Base-by-base conservation (phyloP, 1,140 invertebrate genomes). In the Atta texana region DNA sequence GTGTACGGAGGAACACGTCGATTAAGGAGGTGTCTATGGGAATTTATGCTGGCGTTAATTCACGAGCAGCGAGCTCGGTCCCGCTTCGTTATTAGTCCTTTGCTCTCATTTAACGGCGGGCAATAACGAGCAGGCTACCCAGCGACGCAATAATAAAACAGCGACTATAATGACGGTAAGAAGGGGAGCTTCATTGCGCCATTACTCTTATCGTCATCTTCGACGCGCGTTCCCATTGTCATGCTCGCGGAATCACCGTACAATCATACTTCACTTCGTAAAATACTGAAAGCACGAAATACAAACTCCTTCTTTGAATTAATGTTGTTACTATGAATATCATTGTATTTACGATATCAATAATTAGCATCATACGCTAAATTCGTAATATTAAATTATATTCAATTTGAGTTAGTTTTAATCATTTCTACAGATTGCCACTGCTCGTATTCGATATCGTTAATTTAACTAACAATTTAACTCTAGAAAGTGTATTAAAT, bases 11-110 rank as follows among this genome's bases (percentile, higher is more conserved):
- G 89, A 90, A 91, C 90, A 78, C 72, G 84, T 76, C 90, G 90
- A 91, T 91, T 91, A 91, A 90, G 87, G 78, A 91, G 87, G 90
- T 90, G 90, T 91, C 90, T 91, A 91, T 91, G 90, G 89, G 90
- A 91, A 91, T 91, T 91, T 91, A 91, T 90, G 90, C 87, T 71
- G 84, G 89, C 87, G 87, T 91, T 91, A 91, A 91, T 91, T 91
- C 87, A 90, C 89, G 75, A n/a, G 86, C 77, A 85, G 87, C 87
- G 74, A 76, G 72, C 71, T 44, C 49, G 21, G 28, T 18, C 31
- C 51, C 34, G 74, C 84, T 84, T 89, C 86, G 86, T 90, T 90
- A 85, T 88, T 71, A 88, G 87, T 90, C 82, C 82, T 90, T 91
- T 90, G 89, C 87, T 88, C 82, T 91, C 89, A 87, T 91, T 90